A percentile compares a stretch with the other conserved stretches of the same genome.
phyloP scores from a whole-genome alignment of 1,140 invertebrate species.

The Camponotus pennsylvanicus region DNA sequence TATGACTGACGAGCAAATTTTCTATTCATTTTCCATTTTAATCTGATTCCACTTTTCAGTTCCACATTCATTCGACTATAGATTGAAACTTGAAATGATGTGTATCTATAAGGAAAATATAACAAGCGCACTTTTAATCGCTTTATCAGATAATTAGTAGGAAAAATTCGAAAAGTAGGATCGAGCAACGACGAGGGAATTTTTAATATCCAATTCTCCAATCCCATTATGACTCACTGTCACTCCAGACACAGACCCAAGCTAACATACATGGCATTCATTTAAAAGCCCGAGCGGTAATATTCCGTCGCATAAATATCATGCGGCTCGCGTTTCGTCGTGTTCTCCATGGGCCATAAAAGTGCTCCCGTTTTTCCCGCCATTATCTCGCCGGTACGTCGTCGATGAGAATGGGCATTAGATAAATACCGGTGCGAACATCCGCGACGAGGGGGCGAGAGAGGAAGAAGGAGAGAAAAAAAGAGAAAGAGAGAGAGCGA shows the following conservation, averaged over 20 bases:
- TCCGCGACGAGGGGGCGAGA: slow-evolving; percentile 3
- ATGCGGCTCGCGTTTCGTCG: slow-evolving; percentile 18
- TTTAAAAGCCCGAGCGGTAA: slow-evolving; percentile 27
- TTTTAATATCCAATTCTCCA: neutral
- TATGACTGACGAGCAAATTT: neutral
- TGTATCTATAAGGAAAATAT: neutral
- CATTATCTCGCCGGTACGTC: slow-evolving; percentile 34
- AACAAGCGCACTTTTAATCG: neutral
- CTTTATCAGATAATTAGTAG: neutral
- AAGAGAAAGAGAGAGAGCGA: neutral
- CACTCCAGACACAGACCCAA: neutral
- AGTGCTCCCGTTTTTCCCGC: slow-evolving; percentile 43
- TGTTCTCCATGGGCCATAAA: slow-evolving; percentile 38
- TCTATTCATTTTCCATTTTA: neutral
- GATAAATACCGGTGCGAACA: slow-evolving; percentile 54
- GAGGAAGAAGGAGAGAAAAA: neutral
- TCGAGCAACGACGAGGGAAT: neutral
- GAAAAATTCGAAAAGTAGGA: neutral
- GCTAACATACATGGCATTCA: neutral
- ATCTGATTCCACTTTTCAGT: neutral
- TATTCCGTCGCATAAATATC: slow-evolving; percentile 39
- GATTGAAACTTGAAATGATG: neutral
- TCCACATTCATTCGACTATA: neutral
- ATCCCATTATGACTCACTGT: neutral
- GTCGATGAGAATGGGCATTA: slow-evolving; percentile 56